Base-by-base conservation (phyloP, 2,113 vertebrate genomes). In the Gobio gobio region DNA sequence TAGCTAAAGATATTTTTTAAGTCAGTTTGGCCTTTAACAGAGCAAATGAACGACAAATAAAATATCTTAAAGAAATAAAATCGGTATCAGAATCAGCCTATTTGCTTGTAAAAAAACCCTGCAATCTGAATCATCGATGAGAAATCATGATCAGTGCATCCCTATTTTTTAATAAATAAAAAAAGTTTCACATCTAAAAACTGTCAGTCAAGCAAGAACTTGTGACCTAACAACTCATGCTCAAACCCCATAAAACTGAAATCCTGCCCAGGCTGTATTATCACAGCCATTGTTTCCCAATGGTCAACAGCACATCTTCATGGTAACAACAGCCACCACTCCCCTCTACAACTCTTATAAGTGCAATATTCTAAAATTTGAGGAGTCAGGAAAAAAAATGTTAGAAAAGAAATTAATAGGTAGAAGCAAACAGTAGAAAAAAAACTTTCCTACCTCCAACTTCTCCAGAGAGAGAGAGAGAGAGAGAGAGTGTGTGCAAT, bases 321-420 rank as follows among this genome's bases (percentile, higher is more conserved):
- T 72, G 68, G 20, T 72, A 61, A 61, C 13, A 51, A 40, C 36
- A 40, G 4, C 4, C 36, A 4, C 36, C 36, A 5, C 36, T 40
- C 36, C 5, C 4, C 36, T 40, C 36, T 40, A 51, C 26, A 9
- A 36, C 26, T 77, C 49, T 33, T 5, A 29, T 51, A 77, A 59
- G 61, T 43, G 6, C 20, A 78, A 61, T 78, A 59, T 78, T 78
- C n/a, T 13, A 78, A 36, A 7, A 59, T 78, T 78, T 43, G 10
- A 14, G 56, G 56, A 61, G 36, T 78, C 56, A 59, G 33, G 29
- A 12, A 49, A 49, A 51, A 56, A 49, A 72, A 72, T 24, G n/a
- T n/a, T n/a, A n/a, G n/a, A n/a, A n/a, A 14, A 4, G 12, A 74
- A 78, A 78, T 61, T 74, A 74, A 78, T 40, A 26, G 56, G 56